These are phyloP conservation scores for Embiotoca jacksoni DNA, from an alignment of 2,113 vertebrate genomes.

Conservation along the genomic window DNA sequence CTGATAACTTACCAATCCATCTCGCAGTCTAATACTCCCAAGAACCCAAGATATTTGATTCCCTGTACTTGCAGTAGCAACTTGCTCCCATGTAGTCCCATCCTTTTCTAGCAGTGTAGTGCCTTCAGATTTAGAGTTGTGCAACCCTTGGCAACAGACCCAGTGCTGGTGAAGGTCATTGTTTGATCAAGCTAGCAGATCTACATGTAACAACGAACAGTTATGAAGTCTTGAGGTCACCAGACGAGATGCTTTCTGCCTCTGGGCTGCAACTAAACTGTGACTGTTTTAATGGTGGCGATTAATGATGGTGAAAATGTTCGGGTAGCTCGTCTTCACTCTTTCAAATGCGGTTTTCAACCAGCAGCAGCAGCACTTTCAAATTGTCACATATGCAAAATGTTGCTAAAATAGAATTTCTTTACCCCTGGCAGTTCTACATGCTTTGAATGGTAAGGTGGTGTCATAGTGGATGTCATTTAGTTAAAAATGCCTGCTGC, in stretches of 20 bases:
- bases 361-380: neutral
- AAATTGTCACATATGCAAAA: slow-evolving; percentile 1
- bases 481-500: slow-evolving; percentile 29
- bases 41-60: neutral
- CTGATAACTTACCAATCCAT: neutral
- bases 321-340: neutral
- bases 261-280: neutral
- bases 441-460: neutral
- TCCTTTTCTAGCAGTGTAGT: neutral
- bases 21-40: neutral
- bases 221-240: neutral
- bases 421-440: slow-evolving; percentile 8
- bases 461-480: slow-evolving; percentile 24
- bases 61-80: neutral
- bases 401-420: slow-evolving; percentile 33
- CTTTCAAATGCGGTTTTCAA: slow-evolving; percentile 9
- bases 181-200: neutral
- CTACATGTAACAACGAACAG: neutral
- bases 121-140: neutral
- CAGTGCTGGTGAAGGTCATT: neutral
- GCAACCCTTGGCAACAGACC: neutral
- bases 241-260: neutral
- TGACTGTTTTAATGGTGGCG: neutral
- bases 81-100: neutral
- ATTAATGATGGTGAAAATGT: neutral